Base-by-base conservation (phyloP, 64 coral and sea anemone species). In the Dendronephthya gigantea region DNA sequence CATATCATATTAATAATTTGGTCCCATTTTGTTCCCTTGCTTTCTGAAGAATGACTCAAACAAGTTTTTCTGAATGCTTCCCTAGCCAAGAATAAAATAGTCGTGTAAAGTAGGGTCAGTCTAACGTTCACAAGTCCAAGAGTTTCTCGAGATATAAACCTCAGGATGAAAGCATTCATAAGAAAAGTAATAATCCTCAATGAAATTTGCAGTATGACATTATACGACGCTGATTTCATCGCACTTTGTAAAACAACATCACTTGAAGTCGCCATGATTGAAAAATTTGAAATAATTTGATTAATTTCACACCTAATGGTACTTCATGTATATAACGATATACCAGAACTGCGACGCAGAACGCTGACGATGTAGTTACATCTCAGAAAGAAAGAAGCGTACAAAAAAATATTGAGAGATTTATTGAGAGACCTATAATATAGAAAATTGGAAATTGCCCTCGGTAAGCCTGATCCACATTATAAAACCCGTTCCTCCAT, bases 1-100 rank as follows among this genome's bases (percentile, higher is more conserved):
- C 95, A 98, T 9, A 98, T 79, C 45, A 98, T 89, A 69, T 98
- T 98, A 19, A 98, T 98, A 41, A 98, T 83, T 85, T 98, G 95
- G 7, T 68, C 33, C 95, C 95, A 98, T 43, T 89, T 88, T 79
- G 72, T 79, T 62, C 25, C 55, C 82, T 89, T 88, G 33, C 89
- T 84, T 23, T 49, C 40, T 33, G 68, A 22, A 9, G 92, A 87
- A 45, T 90, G 90, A 85, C 91, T 98, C 45, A 98, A 86, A 74
- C 92, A 98, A 32, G 95, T 89, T 85, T 98, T 98, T 7, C 95
- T 92, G 84, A 98, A 98, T 30, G 95, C 95, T 85, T 98, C 95
- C 6, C 95, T 83, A 1, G 95, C 90, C 14, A 98, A 66, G 82
- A 98, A 98, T 19, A 90, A 86, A 19, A 93, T 91, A 4, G 95